Conservation (phyloP, 2,888 invertebrate species). For the Conus canariensis region DNA sequence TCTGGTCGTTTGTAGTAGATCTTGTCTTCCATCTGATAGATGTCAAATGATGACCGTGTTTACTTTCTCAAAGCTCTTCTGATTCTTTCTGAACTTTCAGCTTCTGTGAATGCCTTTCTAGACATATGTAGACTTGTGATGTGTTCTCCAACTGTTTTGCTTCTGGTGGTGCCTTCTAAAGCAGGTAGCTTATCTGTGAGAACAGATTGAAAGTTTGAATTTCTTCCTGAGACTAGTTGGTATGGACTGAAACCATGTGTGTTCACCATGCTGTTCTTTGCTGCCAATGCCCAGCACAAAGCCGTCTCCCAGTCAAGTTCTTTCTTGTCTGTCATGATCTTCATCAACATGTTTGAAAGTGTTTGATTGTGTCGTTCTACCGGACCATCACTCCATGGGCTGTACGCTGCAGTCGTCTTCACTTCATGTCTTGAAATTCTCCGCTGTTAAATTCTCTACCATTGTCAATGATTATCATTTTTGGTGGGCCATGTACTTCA, state of each 20-base stretch:
- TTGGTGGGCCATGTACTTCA: background rate
- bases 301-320: slow-evolving; percentile 40
- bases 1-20: slow-evolving; percentile 29
- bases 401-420: slow-evolving; percentile 45
- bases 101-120: slow-evolving; percentile 2
- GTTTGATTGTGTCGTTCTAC: slow-evolving; percentile 45
- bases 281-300: slow-evolving; percentile 41
- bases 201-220: background rate
- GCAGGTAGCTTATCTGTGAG: background rate
- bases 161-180: slow-evolving; percentile 32
- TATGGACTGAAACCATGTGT: background rate
- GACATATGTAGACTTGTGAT: background rate
- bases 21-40: slow-evolving; percentile 27
- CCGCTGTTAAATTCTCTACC: background rate
- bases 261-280: background rate
- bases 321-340: slow-evolving; percentile 34
- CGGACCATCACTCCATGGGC: slow-evolving; percentile 46
- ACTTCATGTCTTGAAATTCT: slow-evolving; percentile 39
- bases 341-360: slow-evolving; percentile 44
- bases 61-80: slow-evolving; percentile 42
- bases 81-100: slow-evolving; percentile 42
- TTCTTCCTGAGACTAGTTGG: background rate
- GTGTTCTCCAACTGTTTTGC: background rate
- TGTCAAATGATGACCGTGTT: slow-evolving; percentile 37
- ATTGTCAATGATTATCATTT: too few species aligned